Conservation (phyloP, 2,113 vertebrate genomes). For the Chroicocephalus ridibundus region DNA sequence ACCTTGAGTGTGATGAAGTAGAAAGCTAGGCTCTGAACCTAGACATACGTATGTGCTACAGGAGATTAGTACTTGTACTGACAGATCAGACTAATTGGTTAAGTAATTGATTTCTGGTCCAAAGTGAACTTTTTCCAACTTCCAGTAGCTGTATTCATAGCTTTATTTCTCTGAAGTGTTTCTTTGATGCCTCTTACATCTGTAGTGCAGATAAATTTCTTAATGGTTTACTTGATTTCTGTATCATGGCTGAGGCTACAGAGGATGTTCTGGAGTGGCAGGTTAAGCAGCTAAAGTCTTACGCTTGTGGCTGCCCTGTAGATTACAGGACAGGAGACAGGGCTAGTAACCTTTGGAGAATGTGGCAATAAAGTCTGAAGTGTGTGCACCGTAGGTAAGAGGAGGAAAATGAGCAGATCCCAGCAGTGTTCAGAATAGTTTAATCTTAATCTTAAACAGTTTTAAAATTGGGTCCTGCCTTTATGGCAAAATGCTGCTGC, state of each 20-base stretch:
- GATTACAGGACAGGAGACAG: not conserved
- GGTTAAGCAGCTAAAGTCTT: constrained; percentile 11
- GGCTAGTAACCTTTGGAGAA: not conserved
- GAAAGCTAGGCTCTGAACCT: not conserved
- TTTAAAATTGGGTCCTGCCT: not conserved
- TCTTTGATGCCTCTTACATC: not conserved
- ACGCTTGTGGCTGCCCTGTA: not conserved
- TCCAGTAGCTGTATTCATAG: not conserved
- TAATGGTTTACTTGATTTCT: not conserved
- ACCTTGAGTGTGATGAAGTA: not conserved
- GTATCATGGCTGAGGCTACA: not conserved
- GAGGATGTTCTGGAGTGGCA: not conserved
- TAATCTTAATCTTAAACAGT: not conserved
- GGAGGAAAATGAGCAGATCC: not conserved
- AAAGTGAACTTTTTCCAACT: not conserved
- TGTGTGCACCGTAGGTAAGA: not conserved
- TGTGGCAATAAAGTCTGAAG: not conserved
- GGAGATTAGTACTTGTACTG: not conserved
- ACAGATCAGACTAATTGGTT: not conserved
- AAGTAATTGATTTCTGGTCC: not conserved
- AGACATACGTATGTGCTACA: not conserved
- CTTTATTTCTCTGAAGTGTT: not conserved
- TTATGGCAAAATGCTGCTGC: not conserved
- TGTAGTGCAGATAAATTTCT: not conserved
- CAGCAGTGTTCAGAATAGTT: not conserved